These are phyloP conservation scores for Laspeyria flexula DNA, from an alignment of 2,888 invertebrate species.

Conservation along the genomic window DNA sequence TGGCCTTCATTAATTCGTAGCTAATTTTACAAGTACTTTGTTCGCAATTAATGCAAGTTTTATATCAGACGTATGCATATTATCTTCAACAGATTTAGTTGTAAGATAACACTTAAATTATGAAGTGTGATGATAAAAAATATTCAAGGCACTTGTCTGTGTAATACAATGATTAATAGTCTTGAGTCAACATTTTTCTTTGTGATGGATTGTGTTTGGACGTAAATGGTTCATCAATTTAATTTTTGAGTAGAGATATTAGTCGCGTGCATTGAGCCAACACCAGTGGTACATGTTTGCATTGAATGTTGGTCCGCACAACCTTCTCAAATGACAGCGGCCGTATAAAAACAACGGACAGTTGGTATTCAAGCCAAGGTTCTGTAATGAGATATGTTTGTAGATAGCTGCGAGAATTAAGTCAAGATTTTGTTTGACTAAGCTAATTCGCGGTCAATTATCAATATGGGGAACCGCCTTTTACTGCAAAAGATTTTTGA, in stretches of 20 bases:
- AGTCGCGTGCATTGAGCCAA: slow-evolving; percentile 49
- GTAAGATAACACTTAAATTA: neutral
- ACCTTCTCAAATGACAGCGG: slow-evolving; percentile 83
- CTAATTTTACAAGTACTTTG: slow-evolving; percentile 23
- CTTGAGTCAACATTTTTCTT: no score
- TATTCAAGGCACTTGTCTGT: slow-evolving; percentile 28
- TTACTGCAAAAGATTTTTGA: no score
- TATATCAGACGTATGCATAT: slow-evolving; percentile 4
- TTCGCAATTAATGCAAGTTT: slow-evolving; percentile 26
- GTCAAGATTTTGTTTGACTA: slow-evolving; percentile 62
- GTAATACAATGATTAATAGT: slow-evolving; percentile 20
- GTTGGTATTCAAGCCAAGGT: slow-evolving; percentile 84
- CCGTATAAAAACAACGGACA: slow-evolving; percentile 80
- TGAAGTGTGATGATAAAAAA: slow-evolving; percentile 16
- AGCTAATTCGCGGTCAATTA: neutral
- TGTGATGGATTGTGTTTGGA: no score
- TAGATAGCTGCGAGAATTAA: slow-evolving; percentile 76
- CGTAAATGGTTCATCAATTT: slow-evolving; percentile 46
- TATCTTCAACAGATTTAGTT: neutral
- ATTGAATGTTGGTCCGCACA: slow-evolving; percentile 77
- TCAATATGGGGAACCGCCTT: neutral
- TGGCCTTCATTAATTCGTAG: slow-evolving; percentile 33
- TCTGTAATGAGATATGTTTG: slow-evolving; percentile 80
- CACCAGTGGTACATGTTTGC: slow-evolving; percentile 72
- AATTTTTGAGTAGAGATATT: slow-evolving; percentile 56